Evolutionary conservation across 2,888 invertebrate species (phyloP), one percentile per base, ranked within the genome.

Genomic region (Pasiphila rectangulata): DNA sequence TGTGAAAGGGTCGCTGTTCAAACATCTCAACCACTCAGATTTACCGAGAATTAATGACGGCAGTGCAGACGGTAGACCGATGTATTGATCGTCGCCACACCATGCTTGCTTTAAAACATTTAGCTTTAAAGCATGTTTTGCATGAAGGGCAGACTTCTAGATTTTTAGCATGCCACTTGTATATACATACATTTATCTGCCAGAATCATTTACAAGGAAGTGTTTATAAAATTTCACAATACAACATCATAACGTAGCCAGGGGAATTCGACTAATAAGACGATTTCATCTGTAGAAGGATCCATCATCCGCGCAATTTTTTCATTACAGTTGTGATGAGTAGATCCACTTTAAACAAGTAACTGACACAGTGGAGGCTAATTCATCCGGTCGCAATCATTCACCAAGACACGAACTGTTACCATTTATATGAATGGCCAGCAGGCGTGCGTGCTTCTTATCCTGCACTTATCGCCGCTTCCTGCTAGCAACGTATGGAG

Each of bases 331-430:
- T 34, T 13, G 35, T 29, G n/a, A n/a, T n/a, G n/a, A 21, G 27
- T 38, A 17, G 25, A 19, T 7, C 21, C 13, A 13, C 10, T 25
- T 29, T 36, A 27, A 38, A 47, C 16, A 7, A 39, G 48, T 39
- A 48, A 35, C 34, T 49, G 36, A 32, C 36, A 29, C 41, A 41
- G 12, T 37, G 19, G 17, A 17, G 37, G 27, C 25, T 45, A 38
- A 50, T 50, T 50, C 37, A 35, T 49, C 49, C 44, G 44, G 50
- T 36, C 39, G 20, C 39, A 43, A 39, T 41, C 36, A 30, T 40
- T 49, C 32, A 15, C 38, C 40, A 38, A 45, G 37, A 41, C 45
- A 36, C 25, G 36, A 13, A 29, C 24, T 16, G 17, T 20, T 44
- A 12, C 19, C 12, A 25, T 25, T 40, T 32, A 25, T 36, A 36